Percentiles rank a stretch among this genome's conserved stretches.
Conservation (phyloP, 2,797 vertebrate genomes). For the Austrolebias charrua region DNA sequence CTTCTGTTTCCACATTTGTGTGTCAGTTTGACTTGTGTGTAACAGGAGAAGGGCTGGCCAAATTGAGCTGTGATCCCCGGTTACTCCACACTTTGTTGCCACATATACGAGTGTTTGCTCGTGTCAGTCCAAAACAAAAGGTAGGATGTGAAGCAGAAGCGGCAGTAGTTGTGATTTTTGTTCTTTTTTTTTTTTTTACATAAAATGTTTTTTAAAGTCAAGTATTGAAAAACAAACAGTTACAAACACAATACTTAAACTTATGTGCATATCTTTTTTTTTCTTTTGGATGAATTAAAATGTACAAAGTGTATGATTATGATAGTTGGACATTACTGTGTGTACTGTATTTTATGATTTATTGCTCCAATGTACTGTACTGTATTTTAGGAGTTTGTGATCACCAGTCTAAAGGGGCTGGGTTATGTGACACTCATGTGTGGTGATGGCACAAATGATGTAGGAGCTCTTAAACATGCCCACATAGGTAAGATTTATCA, state of each 20-base stretch:
- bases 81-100: constrained; percentile 86
- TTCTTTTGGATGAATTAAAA: constrained; percentile 20
- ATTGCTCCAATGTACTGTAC: constrained; percentile 11
- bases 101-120: constrained; percentile 89
- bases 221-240: too few species aligned
- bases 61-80: constrained; percentile 70
- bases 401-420: constrained; percentile 92
- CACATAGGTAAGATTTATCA: constrained; percentile 86
- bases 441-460: constrained; percentile 97
- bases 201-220: neutral
- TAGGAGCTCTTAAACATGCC: constrained; percentile 95
- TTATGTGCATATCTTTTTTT: neutral
- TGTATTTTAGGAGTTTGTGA: constrained; percentile 90
- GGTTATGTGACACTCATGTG: constrained; percentile 96
- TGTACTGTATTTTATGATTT: neutral
- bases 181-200: too few species aligned
- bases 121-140: constrained; percentile 97
- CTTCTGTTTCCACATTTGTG: constrained; percentile 74
- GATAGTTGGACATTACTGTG: neutral
- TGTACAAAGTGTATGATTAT: neutral
- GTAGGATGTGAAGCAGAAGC: constrained; percentile 62
- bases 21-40: constrained; percentile 85
- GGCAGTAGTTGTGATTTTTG: neutral
- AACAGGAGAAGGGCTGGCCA: constrained; percentile 89
- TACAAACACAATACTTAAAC: too few species aligned